Evolutionary conservation across 2,888 invertebrate genomes (phyloP), one percentile per base, ranked within the genome.

Genomic region (Sinelater perroti): DNA sequence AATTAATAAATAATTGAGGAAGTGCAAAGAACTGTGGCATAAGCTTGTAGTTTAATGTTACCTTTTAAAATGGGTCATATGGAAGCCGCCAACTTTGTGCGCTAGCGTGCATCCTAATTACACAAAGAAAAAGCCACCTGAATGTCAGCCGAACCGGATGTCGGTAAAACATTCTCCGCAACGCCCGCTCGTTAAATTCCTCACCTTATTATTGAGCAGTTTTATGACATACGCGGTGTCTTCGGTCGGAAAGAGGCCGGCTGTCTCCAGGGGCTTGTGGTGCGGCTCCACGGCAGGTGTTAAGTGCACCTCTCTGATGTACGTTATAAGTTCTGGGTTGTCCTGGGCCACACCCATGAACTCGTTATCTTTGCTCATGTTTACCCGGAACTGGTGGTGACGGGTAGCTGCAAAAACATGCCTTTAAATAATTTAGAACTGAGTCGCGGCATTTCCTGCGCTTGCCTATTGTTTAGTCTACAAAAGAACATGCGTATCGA

Each of bases 361-460:
- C 73, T 91, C 90, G 75, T 89, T 87, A 76, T 91, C 91, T 63
- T 87, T 86, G 42, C 88, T 88, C 88, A 91, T 88, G 79, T 90
- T 91, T 64, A 87, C 81, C 26, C 88, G 86, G 78, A 91, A 91
- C 75, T 90, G 90, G 73, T 89, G 88, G 60, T 88, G 88, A 59
- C 86, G 85, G 65, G 87, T 80, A 4, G 88, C 89, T 88, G 74
- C 1, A 72, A 72, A 11, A 62, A 59, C 56, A 47, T 28, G n/a
- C n/a, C n/a, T n/a, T n/a, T n/a, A n/a, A n/a, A n/a, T n/a, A n/a
- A n/a, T n/a, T n/a, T n/a, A n/a, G n/a, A n/a, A n/a, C n/a, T n/a
- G n/a, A n/a, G n/a, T n/a, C n/a, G n/a, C n/a, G n/a, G n/a, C n/a
- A n/a, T n/a, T n/a, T n/a, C n/a, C n/a, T n/a, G n/a, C n/a, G n/a